Evolutionary conservation across 2,113 vertebrate species (phyloP).

Genomic region (Sylvilagus bachmani): DNA sequence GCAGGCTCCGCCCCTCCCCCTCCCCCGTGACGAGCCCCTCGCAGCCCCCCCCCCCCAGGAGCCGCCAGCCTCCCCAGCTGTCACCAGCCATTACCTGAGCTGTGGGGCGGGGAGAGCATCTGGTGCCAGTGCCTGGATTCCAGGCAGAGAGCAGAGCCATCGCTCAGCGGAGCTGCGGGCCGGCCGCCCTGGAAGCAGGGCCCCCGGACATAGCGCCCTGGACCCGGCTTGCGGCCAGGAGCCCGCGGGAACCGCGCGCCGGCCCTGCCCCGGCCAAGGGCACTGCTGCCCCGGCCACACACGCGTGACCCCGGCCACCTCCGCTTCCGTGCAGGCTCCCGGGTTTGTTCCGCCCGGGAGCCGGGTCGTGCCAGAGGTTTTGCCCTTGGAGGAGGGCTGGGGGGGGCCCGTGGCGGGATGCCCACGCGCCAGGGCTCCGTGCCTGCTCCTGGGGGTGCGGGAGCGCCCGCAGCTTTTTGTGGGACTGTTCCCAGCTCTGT

Average conservation of each 20-base stretch:
- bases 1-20: not conserved
- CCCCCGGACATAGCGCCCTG: not conserved
- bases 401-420: no score
- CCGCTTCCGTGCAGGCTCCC: no score
- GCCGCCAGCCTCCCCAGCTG: not conserved
- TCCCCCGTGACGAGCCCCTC: not conserved
- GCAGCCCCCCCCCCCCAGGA: not conserved
- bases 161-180: slow-evolving; percentile 37
- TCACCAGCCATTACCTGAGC: slow-evolving; percentile 57
- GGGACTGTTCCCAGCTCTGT: no score
- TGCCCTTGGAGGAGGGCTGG: no score
- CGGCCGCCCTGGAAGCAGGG: not conserved
- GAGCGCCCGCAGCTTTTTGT: no score
- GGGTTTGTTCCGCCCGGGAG: no score
- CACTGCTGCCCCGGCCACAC: not conserved
- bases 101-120: slow-evolving; percentile 51
- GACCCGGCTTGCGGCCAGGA: not conserved
- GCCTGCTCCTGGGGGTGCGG: no score
- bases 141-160: slow-evolving; percentile 55
- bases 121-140: slow-evolving; percentile 58
- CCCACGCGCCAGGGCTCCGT: no score
- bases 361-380: no score
- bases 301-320: no score
- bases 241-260: no score
- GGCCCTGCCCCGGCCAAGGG: not conserved